Base-by-base conservation (phyloP, 2,888 invertebrate species). In the Erebia aethiops region DNA sequence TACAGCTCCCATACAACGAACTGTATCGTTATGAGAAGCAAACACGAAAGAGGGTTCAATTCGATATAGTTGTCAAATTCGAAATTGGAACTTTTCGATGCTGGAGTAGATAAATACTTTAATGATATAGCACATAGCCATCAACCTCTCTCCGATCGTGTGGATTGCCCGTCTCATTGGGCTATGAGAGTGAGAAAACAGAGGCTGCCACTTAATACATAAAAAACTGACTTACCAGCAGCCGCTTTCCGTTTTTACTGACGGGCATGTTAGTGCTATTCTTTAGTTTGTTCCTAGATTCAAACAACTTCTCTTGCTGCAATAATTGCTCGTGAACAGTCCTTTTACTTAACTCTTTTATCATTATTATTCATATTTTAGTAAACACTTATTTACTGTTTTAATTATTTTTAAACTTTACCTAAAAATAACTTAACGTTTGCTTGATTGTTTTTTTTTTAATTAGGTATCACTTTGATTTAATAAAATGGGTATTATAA, bases 321-420 rank as follows among this genome's bases (percentile, higher is more conserved):
- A 89, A 75, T 78, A 90, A 82, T 78, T 89, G 86, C 80, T 90
- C 87, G 71, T 90, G 89, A 56, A 90, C 89, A 57, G 81, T 84
- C 58, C 84, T 80, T 78, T 90, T 90, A 73, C 86, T 87, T 75
- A 90, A 82, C 76, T 88, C 83, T 74, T 90, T 88, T 87, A 90
- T 86, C 89, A 89, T 87, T 80, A 81, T 85, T 78, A 57, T 66
- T 57, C 21, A 18, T 46, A 43, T 62, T 49, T 57, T 61, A 51
- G 66, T 67, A 64, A n/a, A 70, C 52, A 21, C 35, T 69, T n/a
- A 57, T 49, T 62, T 43, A 46, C 21, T 41, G 35, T n/a, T 14
- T 2, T 51, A 63, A 26, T 43, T 41, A 11, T 43, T 61, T 61
- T 35, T 35, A 35, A 35, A 43, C 7, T 11, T 54, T 18, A 8